Evolutionary conservation across 2,888 invertebrate genomes (phyloP), one percentile per base, ranked within the genome.

Genomic region (Melangyna quadrimaculata): DNA sequence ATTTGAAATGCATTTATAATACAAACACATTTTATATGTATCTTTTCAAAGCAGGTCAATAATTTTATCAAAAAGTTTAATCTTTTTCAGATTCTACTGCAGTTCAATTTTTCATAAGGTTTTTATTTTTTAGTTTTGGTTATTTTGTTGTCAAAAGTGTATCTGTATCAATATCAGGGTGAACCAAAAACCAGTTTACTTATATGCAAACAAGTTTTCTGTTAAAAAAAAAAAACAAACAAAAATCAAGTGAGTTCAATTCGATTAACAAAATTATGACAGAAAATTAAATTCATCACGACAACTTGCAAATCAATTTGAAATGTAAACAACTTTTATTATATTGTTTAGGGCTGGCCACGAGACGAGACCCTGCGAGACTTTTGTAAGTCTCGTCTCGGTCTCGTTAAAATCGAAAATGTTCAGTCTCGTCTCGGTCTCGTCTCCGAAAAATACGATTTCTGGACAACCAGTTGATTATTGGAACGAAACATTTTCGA

Each of bases 161-260:
- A n/a, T n/a, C n/a, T 10, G 40, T 35, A 43, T 40, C 40, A 40
- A 69, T 61, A 37, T 61, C 63, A 72, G 71, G 78, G 63, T 78
- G 55, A 57, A 65, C 6, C n/a, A n/a, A n/a, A 72, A 78, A 78
- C 70, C 53, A 53, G 77, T 45, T 71, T 1, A 29, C 12, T 24
- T 22, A 43, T 17, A 43, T 37, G 35, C 22, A n/a, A 35, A 53
- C 53, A 73, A 53, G 57, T 57, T 17, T 57, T 71, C 5, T 43
- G 37, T n/a, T 45, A 40, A 19, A 27, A 61, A 22, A 43, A 55
- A 19, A 40, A 19, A 27, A 61, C 32, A 43, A 55, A 19, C 14
- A 48, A 55, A 29, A 32, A 35, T 12, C 10, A 57, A 53, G n/a
- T 29, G 53, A 12, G 2, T 57, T 63, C 12, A 43, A 53, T 63